phyloP scores from a whole-genome alignment of 2,113 vertebrate genomes.

The Felis chaus region DNA sequence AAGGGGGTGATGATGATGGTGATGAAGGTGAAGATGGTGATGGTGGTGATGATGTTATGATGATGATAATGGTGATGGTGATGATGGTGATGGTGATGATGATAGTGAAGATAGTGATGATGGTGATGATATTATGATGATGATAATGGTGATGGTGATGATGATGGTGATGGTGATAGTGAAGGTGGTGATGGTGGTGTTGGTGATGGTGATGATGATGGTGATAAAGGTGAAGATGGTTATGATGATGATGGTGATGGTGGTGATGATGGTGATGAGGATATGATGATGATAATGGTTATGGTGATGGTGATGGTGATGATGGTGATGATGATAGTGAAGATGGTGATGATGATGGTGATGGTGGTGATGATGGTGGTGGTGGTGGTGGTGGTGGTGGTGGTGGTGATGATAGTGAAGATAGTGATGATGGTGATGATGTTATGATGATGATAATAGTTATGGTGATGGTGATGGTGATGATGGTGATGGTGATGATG shows the following conservation, averaged over 20 bases:
- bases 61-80: fast-evolving
- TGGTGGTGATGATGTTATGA: fast-evolving
- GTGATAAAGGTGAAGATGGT: not conserved
- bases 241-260: not conserved
- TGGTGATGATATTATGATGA: fast-evolving
- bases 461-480: no score
- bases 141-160: fast-evolving
- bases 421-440: no score
- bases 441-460: not conserved
- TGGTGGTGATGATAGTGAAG: no score
- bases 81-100: no score
- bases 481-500: no score
- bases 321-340: no score
- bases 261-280: fast-evolving
- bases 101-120: no score
- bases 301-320: not conserved
- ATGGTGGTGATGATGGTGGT: no score
- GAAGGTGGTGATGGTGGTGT: fast-evolving
- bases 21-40: not conserved
- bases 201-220: not conserved
- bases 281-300: no score
- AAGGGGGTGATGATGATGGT: fast-evolving
- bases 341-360: fast-evolving
- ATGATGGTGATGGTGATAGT: no score
- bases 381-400: fast-evolving